phyloP scores from a whole-genome alignment of 2,797 vertebrate species.

The Phoebastria nigripes region DNA sequence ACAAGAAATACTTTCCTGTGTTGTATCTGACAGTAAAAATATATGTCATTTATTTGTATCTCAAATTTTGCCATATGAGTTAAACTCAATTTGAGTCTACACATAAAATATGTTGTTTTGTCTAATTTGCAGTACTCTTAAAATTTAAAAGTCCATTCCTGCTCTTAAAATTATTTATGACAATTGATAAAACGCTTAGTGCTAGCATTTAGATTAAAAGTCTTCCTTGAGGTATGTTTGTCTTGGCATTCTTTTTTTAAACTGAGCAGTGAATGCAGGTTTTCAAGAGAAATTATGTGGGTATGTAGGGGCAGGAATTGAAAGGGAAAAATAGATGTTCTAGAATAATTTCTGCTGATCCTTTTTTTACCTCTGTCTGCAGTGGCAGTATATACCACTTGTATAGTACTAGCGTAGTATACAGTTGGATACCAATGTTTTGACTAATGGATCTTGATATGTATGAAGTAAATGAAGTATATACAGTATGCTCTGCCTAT shows the following conservation, averaged over 20 bases:
- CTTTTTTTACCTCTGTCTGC: background rate
- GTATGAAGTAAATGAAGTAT: background rate
- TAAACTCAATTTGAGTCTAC: background rate
- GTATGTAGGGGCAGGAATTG: background rate
- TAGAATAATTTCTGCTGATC: background rate
- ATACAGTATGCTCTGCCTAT: background rate
- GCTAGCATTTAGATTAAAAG: background rate
- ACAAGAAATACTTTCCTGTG: background rate
- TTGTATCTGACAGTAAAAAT: background rate
- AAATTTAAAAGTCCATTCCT: background rate
- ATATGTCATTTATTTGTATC: background rate
- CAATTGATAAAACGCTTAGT: background rate
- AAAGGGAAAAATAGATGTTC: background rate
- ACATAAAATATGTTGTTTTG: background rate
- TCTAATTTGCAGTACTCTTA: background rate
- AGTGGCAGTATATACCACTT: background rate
- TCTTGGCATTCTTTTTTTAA: background rate
- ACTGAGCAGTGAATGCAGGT: background rate
- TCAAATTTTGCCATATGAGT: background rate
- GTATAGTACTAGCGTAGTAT: fast-evolving
- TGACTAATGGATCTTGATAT: background rate
- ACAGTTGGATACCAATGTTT: background rate
- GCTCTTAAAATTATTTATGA: background rate
- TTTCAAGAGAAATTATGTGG: background rate
- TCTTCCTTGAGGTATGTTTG: background rate